These are phyloP conservation scores for Dryococelus australis DNA, from an alignment of 2,888 invertebrate species.

Conservation along the genomic window DNA sequence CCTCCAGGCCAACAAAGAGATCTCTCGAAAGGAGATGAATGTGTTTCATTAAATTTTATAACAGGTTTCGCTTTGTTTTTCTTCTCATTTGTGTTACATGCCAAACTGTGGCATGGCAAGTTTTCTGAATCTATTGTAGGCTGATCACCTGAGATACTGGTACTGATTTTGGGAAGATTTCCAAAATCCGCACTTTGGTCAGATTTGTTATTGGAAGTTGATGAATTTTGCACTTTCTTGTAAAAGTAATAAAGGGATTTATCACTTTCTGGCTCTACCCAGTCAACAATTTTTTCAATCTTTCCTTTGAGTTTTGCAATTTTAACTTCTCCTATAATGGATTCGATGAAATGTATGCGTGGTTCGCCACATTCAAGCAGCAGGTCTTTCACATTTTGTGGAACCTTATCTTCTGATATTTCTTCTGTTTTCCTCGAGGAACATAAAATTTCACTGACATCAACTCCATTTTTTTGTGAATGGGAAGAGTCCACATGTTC, in stretches of 20 bases:
- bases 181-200: not conserved
- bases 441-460: not conserved
- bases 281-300: not conserved
- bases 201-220: not conserved
- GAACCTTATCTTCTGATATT: not conserved
- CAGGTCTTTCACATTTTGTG: not conserved
- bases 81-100: not conserved
- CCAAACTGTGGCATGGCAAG: not conserved
- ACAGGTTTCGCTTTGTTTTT: not conserved
- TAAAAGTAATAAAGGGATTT: not conserved
- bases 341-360: not conserved
- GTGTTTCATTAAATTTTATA: not conserved
- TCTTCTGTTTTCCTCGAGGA: not conserved
- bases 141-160: not conserved
- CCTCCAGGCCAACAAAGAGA: not conserved
- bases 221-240: not conserved
- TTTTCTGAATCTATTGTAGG: not conserved
- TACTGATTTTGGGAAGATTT: not conserved
- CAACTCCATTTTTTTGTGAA: not conserved
- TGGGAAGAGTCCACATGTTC: not conserved
- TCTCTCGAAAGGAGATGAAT: not conserved
- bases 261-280: not conserved
- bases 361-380: not conserved
- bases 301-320: not conserved
- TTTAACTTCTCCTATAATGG: not conserved